A percentile compares a stretch with the other conserved stretches of the same genome.
phyloP scores from a whole-genome alignment of 2,113 vertebrate species.

The Trochalopteron elliotii region DNA sequence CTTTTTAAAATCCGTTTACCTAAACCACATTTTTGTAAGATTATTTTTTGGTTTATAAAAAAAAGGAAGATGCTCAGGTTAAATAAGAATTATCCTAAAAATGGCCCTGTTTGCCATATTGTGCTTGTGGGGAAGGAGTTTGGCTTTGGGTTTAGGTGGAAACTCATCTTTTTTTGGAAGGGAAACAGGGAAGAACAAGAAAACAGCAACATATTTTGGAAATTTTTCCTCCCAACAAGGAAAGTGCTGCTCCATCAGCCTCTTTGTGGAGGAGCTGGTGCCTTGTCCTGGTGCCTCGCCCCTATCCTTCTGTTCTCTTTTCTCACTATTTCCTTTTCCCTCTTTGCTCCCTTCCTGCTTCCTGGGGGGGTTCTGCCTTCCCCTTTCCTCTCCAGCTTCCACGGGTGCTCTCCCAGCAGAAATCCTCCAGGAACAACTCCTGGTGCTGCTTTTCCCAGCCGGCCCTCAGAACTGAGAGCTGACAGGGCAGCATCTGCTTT shows the following conservation, averaged over 20 bases:
- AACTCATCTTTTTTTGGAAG: neutral
- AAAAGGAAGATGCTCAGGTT: neutral
- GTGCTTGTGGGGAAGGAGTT: neutral
- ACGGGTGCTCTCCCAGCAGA: neutral
- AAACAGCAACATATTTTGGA: neutral
- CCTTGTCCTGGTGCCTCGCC: neutral
- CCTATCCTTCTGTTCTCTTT: neutral
- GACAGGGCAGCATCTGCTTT: neutral
- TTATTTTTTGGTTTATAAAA: neutral
- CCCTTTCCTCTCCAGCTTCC: neutral
- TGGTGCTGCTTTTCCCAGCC: neutral
- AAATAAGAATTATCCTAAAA: neutral
- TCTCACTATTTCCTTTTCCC: neutral
- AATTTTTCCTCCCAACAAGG: neutral
- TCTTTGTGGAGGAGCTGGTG: neutral
- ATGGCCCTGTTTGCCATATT: accelerated
- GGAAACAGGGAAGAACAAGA: neutral
- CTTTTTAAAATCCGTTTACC: neutral
- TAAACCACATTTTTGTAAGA: accelerated
- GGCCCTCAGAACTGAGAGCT: neutral
- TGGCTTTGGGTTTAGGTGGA: neutral
- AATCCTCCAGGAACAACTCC: neutral
- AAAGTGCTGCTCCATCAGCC: accelerated
- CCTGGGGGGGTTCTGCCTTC: neutral
- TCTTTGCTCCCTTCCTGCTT: neutral